These are phyloP conservation scores for Nomada ferruginata DNA, from an alignment of 2,888 invertebrate genomes.

Conservation along the genomic window DNA sequence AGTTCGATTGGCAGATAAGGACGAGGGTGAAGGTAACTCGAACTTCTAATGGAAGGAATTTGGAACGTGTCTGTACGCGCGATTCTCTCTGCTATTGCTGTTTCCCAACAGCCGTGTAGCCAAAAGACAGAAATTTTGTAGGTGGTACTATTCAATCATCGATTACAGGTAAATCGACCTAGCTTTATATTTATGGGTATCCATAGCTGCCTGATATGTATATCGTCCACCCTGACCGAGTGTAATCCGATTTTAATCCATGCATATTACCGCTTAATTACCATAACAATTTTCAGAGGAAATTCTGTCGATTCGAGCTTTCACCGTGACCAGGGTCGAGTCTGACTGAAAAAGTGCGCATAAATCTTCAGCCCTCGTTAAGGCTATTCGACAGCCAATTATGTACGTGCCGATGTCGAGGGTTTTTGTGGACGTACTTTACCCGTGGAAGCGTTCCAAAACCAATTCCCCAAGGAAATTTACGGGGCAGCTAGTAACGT, in stretches of 20 bases:
- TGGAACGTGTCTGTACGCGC: background rate
- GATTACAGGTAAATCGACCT: background rate
- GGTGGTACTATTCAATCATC: background rate
- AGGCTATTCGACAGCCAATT: conserved; percentile 73
- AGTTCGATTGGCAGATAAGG: background rate
- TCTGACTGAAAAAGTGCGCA: conserved; percentile 65
- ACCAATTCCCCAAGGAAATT: conserved; percentile 66
- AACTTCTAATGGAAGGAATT: conserved; percentile 40
- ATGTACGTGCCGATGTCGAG: conserved; percentile 69
- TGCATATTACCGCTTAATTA: conserved; percentile 61
- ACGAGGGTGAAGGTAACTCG: background rate
- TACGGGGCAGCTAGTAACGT: conserved; percentile 68
- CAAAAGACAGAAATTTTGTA: background rate
- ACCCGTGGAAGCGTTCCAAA: conserved; percentile 69
- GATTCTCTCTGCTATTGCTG: too few relatives aligned
- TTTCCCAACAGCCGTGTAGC: background rate
- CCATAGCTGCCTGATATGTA: conserved; percentile 10
- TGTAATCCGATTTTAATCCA: conserved; percentile 55
- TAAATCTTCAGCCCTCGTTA: conserved; percentile 69
- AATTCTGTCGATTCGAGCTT: conserved; percentile 38
- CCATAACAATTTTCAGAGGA: conserved; percentile 59
- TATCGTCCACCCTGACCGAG: conserved; percentile 17
- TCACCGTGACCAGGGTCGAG: conserved; percentile 32
- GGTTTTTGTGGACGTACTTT: conserved; percentile 67
- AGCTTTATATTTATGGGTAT: conserved; percentile 32